phyloP scores from a whole-genome alignment of 2,113 vertebrate species.

The Mus pahari region DNA sequence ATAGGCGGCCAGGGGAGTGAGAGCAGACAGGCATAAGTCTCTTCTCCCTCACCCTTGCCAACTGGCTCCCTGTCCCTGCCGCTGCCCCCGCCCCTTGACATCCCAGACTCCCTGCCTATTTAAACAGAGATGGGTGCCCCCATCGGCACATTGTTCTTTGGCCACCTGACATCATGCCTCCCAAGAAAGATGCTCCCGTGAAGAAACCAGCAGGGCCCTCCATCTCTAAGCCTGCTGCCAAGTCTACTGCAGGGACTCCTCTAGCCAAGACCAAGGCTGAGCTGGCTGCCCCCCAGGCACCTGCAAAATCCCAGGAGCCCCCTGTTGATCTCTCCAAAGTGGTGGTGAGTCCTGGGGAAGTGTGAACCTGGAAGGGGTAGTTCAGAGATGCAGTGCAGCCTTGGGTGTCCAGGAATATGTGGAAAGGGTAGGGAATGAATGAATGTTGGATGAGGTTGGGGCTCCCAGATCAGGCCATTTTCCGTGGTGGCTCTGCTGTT shows the following conservation, averaged over 20 bases:
- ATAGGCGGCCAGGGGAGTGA: slow-evolving; percentile 61
- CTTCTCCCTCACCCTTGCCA: slow-evolving; percentile 68
- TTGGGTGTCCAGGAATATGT: neutral
- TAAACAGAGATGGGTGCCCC: slow-evolving; percentile 83
- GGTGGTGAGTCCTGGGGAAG: slow-evolving; percentile 79
- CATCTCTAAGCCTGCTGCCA: slow-evolving; percentile 77
- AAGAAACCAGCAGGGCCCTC: slow-evolving; percentile 81
- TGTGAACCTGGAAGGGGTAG: neutral
- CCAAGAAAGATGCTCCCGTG: slow-evolving; percentile 85
- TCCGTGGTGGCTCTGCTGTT: slow-evolving; percentile 33
- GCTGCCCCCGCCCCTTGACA: slow-evolving; percentile 81
- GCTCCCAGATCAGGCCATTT: slow-evolving; percentile 47
- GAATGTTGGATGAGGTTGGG: neutral
- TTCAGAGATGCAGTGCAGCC: neutral
- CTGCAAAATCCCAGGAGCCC: slow-evolving; percentile 76
- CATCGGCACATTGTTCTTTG: slow-evolving; percentile 74
- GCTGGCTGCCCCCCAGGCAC: neutral
- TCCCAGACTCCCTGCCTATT: slow-evolving; percentile 84
- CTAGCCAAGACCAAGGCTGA: slow-evolving; percentile 77
- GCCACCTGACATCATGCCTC: slow-evolving; percentile 82
- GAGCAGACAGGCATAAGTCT: slow-evolving; percentile 52
- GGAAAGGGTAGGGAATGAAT: neutral
- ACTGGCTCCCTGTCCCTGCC: slow-evolving; percentile 68
- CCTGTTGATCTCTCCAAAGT: slow-evolving; percentile 85
- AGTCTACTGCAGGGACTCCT: slow-evolving; percentile 68